Percentiles rank a stretch among this genome's conserved stretches.
These are phyloP conservation scores for Chionomys nivalis DNA, from an alignment of 2,113 vertebrate species.

Conservation along the genomic window DNA sequence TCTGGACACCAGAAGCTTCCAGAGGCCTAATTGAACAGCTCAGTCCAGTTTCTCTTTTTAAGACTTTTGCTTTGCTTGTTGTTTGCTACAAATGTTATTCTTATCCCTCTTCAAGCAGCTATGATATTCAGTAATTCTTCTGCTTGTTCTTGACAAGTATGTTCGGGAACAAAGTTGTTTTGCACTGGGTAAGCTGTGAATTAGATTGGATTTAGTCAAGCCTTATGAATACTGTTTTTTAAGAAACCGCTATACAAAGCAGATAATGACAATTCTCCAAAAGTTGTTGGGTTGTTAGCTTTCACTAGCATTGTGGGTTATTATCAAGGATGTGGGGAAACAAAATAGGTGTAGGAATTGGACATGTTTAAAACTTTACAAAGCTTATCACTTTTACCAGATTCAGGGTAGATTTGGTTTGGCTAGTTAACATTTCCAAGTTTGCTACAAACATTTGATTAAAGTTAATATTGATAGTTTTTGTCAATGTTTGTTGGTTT, in stretches of 20 bases:
- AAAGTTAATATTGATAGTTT: conserved; percentile 15
- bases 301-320: not conserved
- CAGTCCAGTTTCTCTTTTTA: not conserved
- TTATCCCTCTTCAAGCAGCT: not conserved
- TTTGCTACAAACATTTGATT: not conserved
- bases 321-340: not conserved
- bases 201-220: not conserved
- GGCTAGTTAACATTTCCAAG: not conserved
- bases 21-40: not conserved
- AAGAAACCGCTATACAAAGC: not conserved
- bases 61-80: not conserved
- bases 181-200: not conserved
- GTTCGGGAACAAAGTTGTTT: not conserved
- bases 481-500: conserved; percentile 7
- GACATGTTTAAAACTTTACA: not conserved
- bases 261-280: not conserved
- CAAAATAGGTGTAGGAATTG: not conserved
- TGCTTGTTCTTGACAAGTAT: not conserved
- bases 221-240: not conserved
- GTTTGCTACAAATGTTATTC: not conserved
- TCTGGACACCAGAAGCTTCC: not conserved
- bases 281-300: not conserved
- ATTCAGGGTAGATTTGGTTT: conserved; percentile 3
- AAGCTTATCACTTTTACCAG: not conserved
- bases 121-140: not conserved